Base-by-base conservation (phyloP, 2,797 vertebrate genomes). In the Enteromius afrohamiltoni region DNA sequence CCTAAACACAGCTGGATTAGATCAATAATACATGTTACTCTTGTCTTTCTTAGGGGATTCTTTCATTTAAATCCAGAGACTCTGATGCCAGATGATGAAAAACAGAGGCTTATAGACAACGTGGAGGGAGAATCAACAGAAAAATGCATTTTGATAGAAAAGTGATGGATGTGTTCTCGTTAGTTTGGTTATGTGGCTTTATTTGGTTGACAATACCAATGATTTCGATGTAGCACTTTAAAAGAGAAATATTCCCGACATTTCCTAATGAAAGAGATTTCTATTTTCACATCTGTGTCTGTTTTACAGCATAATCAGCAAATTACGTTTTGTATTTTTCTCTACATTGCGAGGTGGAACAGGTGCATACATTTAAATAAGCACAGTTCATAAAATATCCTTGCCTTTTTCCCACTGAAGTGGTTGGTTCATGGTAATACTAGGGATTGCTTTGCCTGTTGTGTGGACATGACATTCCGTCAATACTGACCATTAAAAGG, bases 81-180 rank as follows among this genome's bases (percentile, higher is more conserved):
- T 21, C 80, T 93, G 16, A 85, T 92, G 89, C 93, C 91, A 0
- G 93, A 94, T 26, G 94, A 94, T 3, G 94, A 95, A 85, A 95
- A 94, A 87, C 92, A 91, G 84, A 93, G 86, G 1, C 92, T 95
- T 47, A 85, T 94, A 69, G 93, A 95, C 40, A 91, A 89, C 73
- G 26, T 92, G 10, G 91, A 94, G 58, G 84, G 55, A 21, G 83
- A 85, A 26, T 87, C 87, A 14, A 89, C 89, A 37, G 91, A 92
- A 58, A 93, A 83, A 60, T 47, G 65, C 40, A 7, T 78, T 70
- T 77, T 60, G 67, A 70, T 70, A 26, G 82, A 83, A 31, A 47
- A 77, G 53, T 83, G 67, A 83, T 64, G 64, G 40, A 60, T 14
- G 49, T 5, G 65, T 60, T 65, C 21, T 68, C 64, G 19, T 45